Evolutionary conservation across 1,140 invertebrate species (phyloP), one percentile per base, ranked within the genome.

Genomic region (Bombus ignitus): DNA sequence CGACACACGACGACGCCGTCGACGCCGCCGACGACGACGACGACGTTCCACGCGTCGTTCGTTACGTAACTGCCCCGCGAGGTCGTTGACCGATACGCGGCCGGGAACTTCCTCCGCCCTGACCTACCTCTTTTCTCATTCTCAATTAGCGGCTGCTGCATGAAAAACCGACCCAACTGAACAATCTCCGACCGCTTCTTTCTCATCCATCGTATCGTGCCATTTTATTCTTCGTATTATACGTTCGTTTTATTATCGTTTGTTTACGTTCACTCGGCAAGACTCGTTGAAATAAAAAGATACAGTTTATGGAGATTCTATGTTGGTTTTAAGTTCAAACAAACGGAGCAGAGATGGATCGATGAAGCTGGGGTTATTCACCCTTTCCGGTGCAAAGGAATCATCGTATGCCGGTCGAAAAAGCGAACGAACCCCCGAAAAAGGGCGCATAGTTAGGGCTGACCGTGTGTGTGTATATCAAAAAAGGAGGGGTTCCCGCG

Each of bases 41-140:
- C 78, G 65, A 73, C 86, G 81, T 86, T 83, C 83, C 89, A 80
- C 89, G 88, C 89, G 83, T 87, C 75, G 86, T 83, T 65, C 81
- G 88, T 93, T 93, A 93, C 91, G 90, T 93, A 93, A 93, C 86
- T 83, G 32, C 32, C 37, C 13, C 65, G 87, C 74, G 92, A 90
- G 93, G 92, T 94, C 93, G 88, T 91, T 94, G 94, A 94, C 94
- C 94, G 94, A 92, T 92, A 92, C 85, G 88, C 83, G 72, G 87
- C 88, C 87, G 87, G 89, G 89, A 89, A 92, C 65, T 91, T 75
- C 76, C 82, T 90, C 88, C 75, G 65, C 81, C 87, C 90, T 91
- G 88, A 91, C 90, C 89, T 89, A 89, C 79, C 91, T 85, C 83
- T 84, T 82, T 75, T 70, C 39, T 68, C 62, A 81, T 89, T 87